Evolutionary conservation across 2,888 invertebrate genomes (phyloP).

Genomic region (Gasteruption jaculator): DNA sequence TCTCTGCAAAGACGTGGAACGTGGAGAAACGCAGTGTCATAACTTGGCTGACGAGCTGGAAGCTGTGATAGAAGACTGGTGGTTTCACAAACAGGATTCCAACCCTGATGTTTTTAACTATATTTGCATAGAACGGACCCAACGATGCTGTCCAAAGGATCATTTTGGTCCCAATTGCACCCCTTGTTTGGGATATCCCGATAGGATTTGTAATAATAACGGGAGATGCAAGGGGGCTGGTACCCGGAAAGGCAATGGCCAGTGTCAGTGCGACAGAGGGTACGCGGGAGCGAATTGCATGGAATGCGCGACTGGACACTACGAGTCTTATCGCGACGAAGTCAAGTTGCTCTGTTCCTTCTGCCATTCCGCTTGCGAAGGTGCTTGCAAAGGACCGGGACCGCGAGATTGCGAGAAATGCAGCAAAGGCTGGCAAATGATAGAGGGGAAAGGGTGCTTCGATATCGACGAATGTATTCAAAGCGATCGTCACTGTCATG

Average conservation of each 20-base stretch:
- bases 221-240: constrained; percentile 86
- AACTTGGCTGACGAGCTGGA: constrained; percentile 81
- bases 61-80: constrained; percentile 81
- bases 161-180: constrained; percentile 80
- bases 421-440: constrained; percentile 69
- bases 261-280: constrained; percentile 80
- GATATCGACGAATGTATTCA: constrained; percentile 80
- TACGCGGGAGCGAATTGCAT: constrained; percentile 77
- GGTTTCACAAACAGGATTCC: constrained; percentile 65
- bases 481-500: constrained; percentile 56
- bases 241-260: constrained; percentile 88
- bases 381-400: constrained; percentile 70
- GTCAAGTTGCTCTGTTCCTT: constrained; percentile 69
- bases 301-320: constrained; percentile 71
- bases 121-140: constrained; percentile 73
- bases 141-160: constrained; percentile 79
- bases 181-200: constrained; percentile 72
- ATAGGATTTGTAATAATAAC: constrained; percentile 73
- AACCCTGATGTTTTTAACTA: constrained; percentile 65
- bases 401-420: constrained; percentile 66
- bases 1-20: constrained; percentile 71
- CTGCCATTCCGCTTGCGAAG: constrained; percentile 78
- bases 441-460: constrained; percentile 71
- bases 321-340: constrained; percentile 70
- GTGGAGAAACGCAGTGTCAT: constrained; percentile 77